A percentile compares a stretch with the other conserved stretches of the same genome.
Conservation (phyloP, 2,113 vertebrate genomes). For the Epinephelus moara region DNA sequence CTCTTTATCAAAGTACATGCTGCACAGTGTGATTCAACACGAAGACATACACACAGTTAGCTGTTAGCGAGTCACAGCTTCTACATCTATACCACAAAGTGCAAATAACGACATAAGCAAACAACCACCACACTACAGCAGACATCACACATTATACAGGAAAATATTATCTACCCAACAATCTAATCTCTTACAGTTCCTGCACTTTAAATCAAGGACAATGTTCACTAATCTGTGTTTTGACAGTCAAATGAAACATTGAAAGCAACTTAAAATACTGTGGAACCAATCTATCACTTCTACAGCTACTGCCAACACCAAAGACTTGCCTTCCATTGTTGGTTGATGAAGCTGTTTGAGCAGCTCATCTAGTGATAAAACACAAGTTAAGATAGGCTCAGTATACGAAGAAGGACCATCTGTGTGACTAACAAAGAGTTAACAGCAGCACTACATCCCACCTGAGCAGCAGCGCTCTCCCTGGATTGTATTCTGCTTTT, state of each 20-base stretch:
- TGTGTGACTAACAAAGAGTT: constrained; percentile 10
- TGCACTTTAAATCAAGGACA: neutral
- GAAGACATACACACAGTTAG: neutral
- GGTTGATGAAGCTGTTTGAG: constrained; percentile 38
- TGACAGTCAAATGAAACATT: constrained; percentile 9
- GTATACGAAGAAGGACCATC: neutral
- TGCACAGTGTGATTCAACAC: neutral
- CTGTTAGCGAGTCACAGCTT: neutral
- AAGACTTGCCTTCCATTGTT: constrained; percentile 77
- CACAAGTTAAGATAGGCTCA: constrained; percentile 34
- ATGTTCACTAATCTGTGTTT: no score
- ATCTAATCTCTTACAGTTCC: neutral
- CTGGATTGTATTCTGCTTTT: neutral
- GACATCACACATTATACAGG: constrained; percentile 1
- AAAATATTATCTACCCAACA: neutral
- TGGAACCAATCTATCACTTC: constrained; percentile 9
- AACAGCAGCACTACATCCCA: neutral
- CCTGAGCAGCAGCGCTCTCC: neutral
- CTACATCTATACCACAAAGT: constrained; percentile 16
- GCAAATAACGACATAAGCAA: neutral
- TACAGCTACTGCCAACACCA: constrained; percentile 23
- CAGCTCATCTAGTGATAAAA: constrained; percentile 66
- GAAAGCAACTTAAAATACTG: constrained; percentile 2
- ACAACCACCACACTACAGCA: constrained; percentile 33
- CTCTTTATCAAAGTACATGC: neutral